A percentile compares a stretch with the other conserved stretches of the same genome.
These are phyloP conservation scores for Scaptomyza pallida DNA, from an alignment of 1,140 invertebrate genomes.

Conservation along the genomic window DNA sequence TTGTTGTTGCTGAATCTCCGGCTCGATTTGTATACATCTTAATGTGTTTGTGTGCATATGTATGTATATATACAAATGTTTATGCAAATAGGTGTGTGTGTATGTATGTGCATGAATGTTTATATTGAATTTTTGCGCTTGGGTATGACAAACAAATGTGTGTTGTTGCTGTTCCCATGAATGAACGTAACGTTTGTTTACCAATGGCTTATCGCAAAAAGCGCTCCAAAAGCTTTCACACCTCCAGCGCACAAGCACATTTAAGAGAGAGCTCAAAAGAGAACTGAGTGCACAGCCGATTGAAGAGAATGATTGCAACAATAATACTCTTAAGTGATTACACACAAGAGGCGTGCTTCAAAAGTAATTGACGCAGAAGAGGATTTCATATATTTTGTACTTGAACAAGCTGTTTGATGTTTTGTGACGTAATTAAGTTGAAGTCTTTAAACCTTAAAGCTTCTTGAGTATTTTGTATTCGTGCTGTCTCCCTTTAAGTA, in stretches of 20 bases:
- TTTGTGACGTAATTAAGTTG: too few relatives aligned
- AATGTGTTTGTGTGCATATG: background rate
- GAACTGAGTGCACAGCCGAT: conserved; percentile 12
- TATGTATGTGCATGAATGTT: conserved; percentile 6
- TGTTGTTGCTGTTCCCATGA: conserved; percentile 73
- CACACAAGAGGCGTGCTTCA: conserved; percentile 7
- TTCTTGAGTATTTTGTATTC: background rate
- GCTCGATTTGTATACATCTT: conserved; percentile 2
- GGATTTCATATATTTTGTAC: background rate
- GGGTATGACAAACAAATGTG: conserved; percentile 51
- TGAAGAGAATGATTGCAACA: conserved; percentile 12
- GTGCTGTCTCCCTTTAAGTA: background rate
- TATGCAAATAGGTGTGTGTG: background rate
- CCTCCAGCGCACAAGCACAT: background rate
- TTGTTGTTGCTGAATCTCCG: background rate
- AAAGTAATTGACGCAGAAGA: conserved; percentile 2
- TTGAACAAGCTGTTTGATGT: too few relatives aligned
- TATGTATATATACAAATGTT: background rate
- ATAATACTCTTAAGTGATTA: conserved; percentile 7
- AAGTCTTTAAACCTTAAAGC: background rate
- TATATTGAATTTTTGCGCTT: conserved; percentile 29
- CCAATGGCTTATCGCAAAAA: conserved; percentile 57
- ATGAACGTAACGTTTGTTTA: conserved; percentile 80
- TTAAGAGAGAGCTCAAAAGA: conserved; percentile 18
- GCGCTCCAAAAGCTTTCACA: conserved; percentile 29